Percentiles rank a stretch among this genome's conserved stretches.
These are phyloP conservation scores for Gastrophryne carolinensis DNA, from an alignment of 2,797 vertebrate genomes.

Conservation along the genomic window DNA sequence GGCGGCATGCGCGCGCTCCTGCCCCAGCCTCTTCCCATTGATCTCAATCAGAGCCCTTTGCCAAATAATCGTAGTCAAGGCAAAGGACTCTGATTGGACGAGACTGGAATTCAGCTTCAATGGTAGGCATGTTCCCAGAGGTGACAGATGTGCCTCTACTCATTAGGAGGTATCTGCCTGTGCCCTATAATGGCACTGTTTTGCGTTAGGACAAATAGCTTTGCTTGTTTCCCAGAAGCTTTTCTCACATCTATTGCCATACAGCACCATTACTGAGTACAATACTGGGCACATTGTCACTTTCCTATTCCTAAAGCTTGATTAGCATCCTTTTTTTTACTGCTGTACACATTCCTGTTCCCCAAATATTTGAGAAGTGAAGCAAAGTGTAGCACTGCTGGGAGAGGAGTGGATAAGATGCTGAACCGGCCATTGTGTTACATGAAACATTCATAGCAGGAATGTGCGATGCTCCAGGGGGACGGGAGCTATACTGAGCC, in stretches of 20 bases:
- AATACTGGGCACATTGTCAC: constrained; percentile 42
- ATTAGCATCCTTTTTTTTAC: constrained; percentile 1
- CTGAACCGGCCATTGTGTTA: constrained; percentile 32
- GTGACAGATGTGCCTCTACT: no score
- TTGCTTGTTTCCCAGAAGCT: no score
- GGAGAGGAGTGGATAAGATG: constrained; percentile 1
- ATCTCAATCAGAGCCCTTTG: no score
- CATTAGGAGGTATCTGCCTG: no score
- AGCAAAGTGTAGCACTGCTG: background rate
- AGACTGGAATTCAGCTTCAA: no score
- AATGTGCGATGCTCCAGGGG: constrained; percentile 8
- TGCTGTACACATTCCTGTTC: constrained; percentile 54
- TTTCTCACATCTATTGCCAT: constrained; percentile 42
- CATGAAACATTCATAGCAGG: constrained; percentile 1
- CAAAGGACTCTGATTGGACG: no score
- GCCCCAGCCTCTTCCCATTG: no score
- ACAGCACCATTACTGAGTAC: constrained; percentile 24
- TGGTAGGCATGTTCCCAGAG: no score
- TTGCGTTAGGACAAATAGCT: background rate
- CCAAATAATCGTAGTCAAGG: no score
- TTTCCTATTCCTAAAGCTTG: constrained; percentile 12
- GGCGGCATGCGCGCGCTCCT: no score
- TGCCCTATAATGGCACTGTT: no score
- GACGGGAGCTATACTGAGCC: background rate
- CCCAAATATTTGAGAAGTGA: constrained; percentile 52